A percentile compares a stretch with the other conserved stretches of the same genome.
These are phyloP conservation scores for Sylvilagus bachmani DNA, from an alignment of 2,113 vertebrate genomes.

Conservation along the genomic window DNA sequence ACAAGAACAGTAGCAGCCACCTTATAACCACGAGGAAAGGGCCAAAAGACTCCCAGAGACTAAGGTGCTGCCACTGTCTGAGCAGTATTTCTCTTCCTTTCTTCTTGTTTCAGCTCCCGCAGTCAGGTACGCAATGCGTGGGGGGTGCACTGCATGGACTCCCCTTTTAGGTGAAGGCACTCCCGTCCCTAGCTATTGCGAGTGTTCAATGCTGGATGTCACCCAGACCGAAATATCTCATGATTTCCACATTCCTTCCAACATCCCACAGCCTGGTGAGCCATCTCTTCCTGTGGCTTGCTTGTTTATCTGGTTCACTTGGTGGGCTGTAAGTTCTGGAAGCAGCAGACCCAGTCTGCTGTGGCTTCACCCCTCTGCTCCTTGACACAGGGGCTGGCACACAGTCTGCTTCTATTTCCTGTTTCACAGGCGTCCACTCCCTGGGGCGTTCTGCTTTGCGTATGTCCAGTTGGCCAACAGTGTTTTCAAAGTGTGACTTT, in stretches of 20 bases:
- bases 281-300: conserved; percentile 7
- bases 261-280: background rate
- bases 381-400: background rate
- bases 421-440: background rate
- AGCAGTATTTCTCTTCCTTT: background rate
- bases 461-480: background rate
- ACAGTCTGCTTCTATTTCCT: background rate
- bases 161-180: background rate
- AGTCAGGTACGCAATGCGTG: background rate
- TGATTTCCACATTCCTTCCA: conserved; percentile 32
- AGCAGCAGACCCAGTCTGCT: background rate
- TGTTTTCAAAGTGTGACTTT: conserved; percentile 39
- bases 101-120: background rate
- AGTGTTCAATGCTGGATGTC: conserved; percentile 12
- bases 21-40: conserved; percentile 12
- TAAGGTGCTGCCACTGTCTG: background rate
- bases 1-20: background rate
- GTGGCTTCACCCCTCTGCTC: background rate
- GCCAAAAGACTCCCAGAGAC: background rate
- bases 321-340: background rate
- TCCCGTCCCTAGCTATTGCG: background rate
- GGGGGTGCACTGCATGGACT: background rate
- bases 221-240: conserved; percentile 24
- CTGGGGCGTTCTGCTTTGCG: background rate
- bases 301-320: background rate